Base-by-base conservation (phyloP, 1,140 invertebrate genomes). In the Melitaea cinxia region DNA sequence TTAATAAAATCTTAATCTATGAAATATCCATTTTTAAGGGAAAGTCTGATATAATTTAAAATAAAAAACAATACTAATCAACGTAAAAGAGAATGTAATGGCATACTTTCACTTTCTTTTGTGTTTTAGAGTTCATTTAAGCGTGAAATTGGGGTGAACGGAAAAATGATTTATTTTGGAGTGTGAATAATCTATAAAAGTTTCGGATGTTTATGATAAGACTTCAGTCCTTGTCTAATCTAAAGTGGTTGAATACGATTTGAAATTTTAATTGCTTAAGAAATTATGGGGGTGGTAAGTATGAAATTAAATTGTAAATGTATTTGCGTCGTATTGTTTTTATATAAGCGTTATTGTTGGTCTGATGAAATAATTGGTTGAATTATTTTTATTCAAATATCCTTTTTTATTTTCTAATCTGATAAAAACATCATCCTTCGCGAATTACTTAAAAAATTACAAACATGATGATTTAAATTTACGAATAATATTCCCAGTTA, bases 101-200 rank as follows among this genome's bases (percentile, higher is more conserved):
- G 52, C 23, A 17, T 33, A 83, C 86, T 88, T 88, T 87, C 86
- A 86, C 84, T 89, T 87, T 87, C 82, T 76, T 76, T 68, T 50
- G 58, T 64, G 33, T 70, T 62, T 80, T 76, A 49, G 65, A 64
- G 65, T 59, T 77, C 73, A 83, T 58, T 79, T 58, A 71, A 73
- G 74, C 80, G 62, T 86, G 77, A 87, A 85, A 89, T 87, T 83
- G 53, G 55, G 50, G 55, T 58, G 60, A 59, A 69, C 26, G 47
- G 50, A 49, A 39, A 33, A 39, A 52, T 28, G 21, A 49, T 59
- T 28, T 9, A 26, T 12, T 68, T 57, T 47, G 21, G 50, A 54
- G 35, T 64, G 24, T 30, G 42, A 30, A 56, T 42, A 42, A 17
- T 57, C 53, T 68, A 68, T 68, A 68, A 56, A 68, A 68, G 65